Evolutionary conservation across 2,113 vertebrate genomes (phyloP), one percentile per base, ranked within the genome.

Genomic region (Bujurquina vittata): DNA sequence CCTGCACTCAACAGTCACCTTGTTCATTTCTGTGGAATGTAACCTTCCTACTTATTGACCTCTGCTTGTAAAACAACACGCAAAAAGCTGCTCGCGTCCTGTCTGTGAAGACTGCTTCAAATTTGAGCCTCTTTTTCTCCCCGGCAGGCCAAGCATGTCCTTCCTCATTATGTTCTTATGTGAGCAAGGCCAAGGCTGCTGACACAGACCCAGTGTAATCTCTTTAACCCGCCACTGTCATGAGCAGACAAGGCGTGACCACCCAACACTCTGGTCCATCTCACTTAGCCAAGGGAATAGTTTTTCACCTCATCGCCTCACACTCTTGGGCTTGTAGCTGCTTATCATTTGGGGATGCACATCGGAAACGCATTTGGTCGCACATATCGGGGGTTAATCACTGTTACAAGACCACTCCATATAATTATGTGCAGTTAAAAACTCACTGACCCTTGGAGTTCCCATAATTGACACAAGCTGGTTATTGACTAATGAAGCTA

Each of bases 151-250:
- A 94, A 92, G 94, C 95, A 95, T 96, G 96, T 95, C 96, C 94
- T 93, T 94, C 93, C 94, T 97, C 96, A 97, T 98, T 97, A 97
- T 97, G 95, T 96, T 94, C 91, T 84, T 91, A 93, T 94, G 93
- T 94, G 93, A 94, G 90, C 86, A 91, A 95, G 96, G 95, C 96
- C 96, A 95, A 96, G 96, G 95, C 96, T 95, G 95, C 95, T 97
- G 96, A 97, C 95, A 95, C 94, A 95, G 95, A 96, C 96, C 94
- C 87, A 85, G 95, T 96, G 96, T 98, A 98, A 99, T 98, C 97
- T 97, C 96, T 97, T 97, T 98, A 98, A 97, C 97, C 96, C 96
- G 95, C 94, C 95, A 95, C 95, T 95, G 94, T 94, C 93, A 94
- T 89, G 94, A 95, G 82, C 92, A 91, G 94, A 95, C 94, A 95